Evolutionary conservation across 2,888 invertebrate genomes (phyloP), one percentile per base, ranked within the genome.

Genomic region (Proisotoma minuta): DNA sequence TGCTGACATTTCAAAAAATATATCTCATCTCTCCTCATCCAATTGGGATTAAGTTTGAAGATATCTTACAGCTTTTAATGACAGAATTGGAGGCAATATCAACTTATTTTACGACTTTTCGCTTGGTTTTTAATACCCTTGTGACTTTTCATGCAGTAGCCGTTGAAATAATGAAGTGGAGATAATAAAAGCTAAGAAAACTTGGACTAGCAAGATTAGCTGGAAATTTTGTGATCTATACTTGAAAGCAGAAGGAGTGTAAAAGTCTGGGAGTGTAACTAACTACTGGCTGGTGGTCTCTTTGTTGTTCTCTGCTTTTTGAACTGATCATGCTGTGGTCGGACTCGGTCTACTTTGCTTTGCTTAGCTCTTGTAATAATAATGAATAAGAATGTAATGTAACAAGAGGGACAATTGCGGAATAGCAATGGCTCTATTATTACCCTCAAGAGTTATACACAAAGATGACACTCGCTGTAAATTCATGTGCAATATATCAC

Each of bases 351-450:
- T 34, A 15, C n/a, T n/a, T n/a, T 8, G 34, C 8, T 34, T 34
- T 34, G 15, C 15, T 8, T 34, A 28, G 52, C 26, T 28, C 5
- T 28, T 23, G n/a, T 52, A 52, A 49, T 49, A 49, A 49, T 49
- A 49, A 49, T 49, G 49, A 49, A 49, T 49, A 49, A 49, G 53
- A 53, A 60, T 43, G 53, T 28, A 28, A 43, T 49, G 39, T 60
- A 49, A 52, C 52, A 52, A 52, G 54, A 61, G 57, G 47, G 63
- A 64, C 60, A 60, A 53, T 64, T 50, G 57, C 53, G 56, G 63
- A 64, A 67, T 62, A 57, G 67, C 62, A 67, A 67, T 64, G 59
- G 62, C 40, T 49, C 59, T 63, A 59, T 67, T 51, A 67, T 64
- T 67, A 64, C 63, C 67, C 63, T 60, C 59, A 57, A 67, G 63